Base-by-base conservation (phyloP, 2,888 invertebrate genomes). In the Neria commutata region DNA sequence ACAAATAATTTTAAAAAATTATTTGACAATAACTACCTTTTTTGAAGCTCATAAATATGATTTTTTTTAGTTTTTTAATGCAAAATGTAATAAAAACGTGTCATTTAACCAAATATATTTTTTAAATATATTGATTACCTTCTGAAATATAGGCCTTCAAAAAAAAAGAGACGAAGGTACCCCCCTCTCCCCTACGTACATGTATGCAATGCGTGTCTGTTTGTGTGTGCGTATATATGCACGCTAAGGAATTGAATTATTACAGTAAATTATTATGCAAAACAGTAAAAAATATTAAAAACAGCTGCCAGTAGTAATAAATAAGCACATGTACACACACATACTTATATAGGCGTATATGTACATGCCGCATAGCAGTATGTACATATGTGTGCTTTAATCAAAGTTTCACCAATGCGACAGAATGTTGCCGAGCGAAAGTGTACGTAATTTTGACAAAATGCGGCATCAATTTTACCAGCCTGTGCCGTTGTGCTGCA, bases 191-290 rank as follows among this genome's bases (percentile, higher is more conserved):
- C n/a, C n/a, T n/a, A n/a, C 42, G 17, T 14, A 6, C 21, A 47
- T 46, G 53, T 58, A 42, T 51, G 37, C 24, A 26, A 48, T 16
- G 58, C 8, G n/a, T 40, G 8, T 16, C 45, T 21, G 25, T 48
- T 8, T 40, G n/a, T 40, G 40, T 40, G 40, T 5, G n/a, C 14
- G 40, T 40, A 14, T 40, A 17, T 4, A 17, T 40, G 40, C 40
- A 58, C 66, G 66, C 61, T 2, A 58, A 57, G 58, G 46, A 50
- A 46, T 54, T 61, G 60, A 63, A 69, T 70, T 67, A 71, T 64
- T 67, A 67, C 67, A 70, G 70, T 71, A 70, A 70, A 70, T 71
- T 70, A 61, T 66, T 68, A 69, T 68, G 68, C 71, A 67, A 60
- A 63, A 63, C 70, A 73, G 62, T 54, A 45, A 56, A n/a, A 64